Base-by-base conservation (phyloP, 1,140 invertebrate species). In the Saxidomus purpurata region DNA sequence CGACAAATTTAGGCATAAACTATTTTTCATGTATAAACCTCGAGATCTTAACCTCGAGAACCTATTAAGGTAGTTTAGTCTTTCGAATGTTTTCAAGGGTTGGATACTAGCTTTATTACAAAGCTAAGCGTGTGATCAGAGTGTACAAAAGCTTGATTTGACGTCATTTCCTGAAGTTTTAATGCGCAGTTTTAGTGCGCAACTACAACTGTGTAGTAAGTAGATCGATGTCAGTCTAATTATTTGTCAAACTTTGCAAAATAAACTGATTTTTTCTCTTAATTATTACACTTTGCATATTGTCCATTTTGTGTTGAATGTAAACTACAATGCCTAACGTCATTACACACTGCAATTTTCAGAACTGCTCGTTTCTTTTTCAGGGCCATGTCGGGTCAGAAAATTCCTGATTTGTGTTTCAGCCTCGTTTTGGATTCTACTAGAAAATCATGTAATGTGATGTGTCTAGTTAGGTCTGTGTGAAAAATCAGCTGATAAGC, bases 381-480 rank as follows among this genome's bases (percentile, higher is more conserved):
- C 67, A 49, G 76, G 76, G 31, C 74, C 74, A 77, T 49, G 9
- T 25, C 76, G 15, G 47, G 76, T 79, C 76, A 77, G 22, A 49
- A 49, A 77, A 77, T 77, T 49, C 76, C 43, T 36, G 47, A 52
- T 52, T 79, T 79, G 76, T 92, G 92, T 93, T 90, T 90, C 59
- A 85, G 92, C 92, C 92, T 93, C 92, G 92, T 90, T 93, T 87
- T 91, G 83, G 90, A 63, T 59, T 47, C 49, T 59, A 82, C 80
- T 82, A 82, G 69, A 71, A 79, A 76, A 71, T 85, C 63, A 28
- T 71, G 83, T 85, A 85, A 85, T 85, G 69, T 85, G 83, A 74
- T 69, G 63, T 85, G 83, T 63, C 61, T 82, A 47, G 36, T 43
- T 82, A 40, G 36, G 43, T 85, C 40, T 85, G 55, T 49, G 85